Conservation (phyloP, 2,113 vertebrate genomes). For the Coreoperca whiteheadi region DNA sequence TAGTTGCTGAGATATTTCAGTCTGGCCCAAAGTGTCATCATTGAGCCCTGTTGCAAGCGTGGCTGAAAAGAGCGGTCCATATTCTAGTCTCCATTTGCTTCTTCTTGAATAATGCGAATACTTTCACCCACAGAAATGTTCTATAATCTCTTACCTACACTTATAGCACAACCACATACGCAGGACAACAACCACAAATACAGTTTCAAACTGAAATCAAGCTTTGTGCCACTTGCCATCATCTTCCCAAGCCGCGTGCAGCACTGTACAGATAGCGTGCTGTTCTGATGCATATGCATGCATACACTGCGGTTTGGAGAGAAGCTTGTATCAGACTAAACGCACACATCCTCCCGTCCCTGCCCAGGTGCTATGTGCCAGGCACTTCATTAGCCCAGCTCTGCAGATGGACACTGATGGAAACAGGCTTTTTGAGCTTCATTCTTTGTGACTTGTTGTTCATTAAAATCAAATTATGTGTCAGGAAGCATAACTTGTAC, state of each 20-base stretch:
- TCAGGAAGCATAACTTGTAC: constrained; percentile 88
- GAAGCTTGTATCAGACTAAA: constrained; percentile 20
- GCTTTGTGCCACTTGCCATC: neutral
- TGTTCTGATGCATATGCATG: neutral
- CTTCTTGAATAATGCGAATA: neutral
- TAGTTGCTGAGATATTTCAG: neutral
- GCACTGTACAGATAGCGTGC: neutral
- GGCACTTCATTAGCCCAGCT: constrained; percentile 89
- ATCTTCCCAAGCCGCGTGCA: neutral
- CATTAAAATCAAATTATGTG: constrained; percentile 95
- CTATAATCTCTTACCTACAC: neutral
- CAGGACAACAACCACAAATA: neutral
- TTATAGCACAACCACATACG: neutral
- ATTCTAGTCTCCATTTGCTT: neutral
- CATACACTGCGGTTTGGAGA: neutral
- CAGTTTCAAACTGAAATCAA: neutral
- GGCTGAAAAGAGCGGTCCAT: neutral
- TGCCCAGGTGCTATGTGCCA: constrained; percentile 77
- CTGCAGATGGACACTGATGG: constrained; percentile 88
- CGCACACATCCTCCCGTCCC: constrained; percentile 19
- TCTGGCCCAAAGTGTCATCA: neutral
- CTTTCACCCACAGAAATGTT: no score
- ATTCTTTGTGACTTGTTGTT: constrained; percentile 97
- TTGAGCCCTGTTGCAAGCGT: neutral
- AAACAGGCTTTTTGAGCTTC: constrained; percentile 90